phyloP scores from a whole-genome alignment of 2,888 invertebrate species.

The Scaptomyza polygonia region DNA sequence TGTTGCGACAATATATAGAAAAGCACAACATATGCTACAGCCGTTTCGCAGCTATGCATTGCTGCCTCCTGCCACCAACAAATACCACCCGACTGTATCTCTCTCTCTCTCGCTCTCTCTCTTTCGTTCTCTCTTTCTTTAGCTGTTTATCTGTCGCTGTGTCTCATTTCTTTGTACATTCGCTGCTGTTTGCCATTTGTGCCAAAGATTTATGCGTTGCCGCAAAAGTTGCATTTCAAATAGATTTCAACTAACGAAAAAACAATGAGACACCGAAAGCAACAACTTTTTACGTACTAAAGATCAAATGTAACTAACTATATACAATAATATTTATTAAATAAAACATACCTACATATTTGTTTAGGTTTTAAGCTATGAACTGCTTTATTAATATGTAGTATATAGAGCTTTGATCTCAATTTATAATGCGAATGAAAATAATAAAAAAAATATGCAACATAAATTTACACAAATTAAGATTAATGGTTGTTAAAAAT shows the following conservation, averaged over 20 bases:
- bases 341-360: not conserved
- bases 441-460: too few species aligned
- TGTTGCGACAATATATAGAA: constrained; percentile 76
- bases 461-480: too few species aligned
- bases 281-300: constrained; percentile 21
- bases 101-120: not conserved
- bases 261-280: constrained; percentile 16
- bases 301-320: constrained; percentile 13
- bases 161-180: constrained; percentile 11
- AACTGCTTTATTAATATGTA: too few species aligned
- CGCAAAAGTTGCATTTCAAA: constrained; percentile 74
- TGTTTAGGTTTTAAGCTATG: not conserved
- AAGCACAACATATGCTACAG: constrained; percentile 70
- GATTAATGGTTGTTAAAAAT: too few species aligned
- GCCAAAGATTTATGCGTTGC: constrained; percentile 69
- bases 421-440: too few species aligned
- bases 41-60: constrained; percentile 72
- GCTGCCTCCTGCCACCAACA: constrained; percentile 46
- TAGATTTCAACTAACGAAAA: constrained; percentile 53
- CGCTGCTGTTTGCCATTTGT: constrained; percentile 63
- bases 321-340: not conserved
- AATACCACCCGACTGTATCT: not conserved
- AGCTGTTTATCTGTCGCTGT: not conserved
- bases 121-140: not conserved
- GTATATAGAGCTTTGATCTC: too few species aligned